A percentile compares a stretch with the other conserved stretches of the same genome.
Conservation (phyloP, 2,888 invertebrate species). For the Aromia moschata region DNA sequence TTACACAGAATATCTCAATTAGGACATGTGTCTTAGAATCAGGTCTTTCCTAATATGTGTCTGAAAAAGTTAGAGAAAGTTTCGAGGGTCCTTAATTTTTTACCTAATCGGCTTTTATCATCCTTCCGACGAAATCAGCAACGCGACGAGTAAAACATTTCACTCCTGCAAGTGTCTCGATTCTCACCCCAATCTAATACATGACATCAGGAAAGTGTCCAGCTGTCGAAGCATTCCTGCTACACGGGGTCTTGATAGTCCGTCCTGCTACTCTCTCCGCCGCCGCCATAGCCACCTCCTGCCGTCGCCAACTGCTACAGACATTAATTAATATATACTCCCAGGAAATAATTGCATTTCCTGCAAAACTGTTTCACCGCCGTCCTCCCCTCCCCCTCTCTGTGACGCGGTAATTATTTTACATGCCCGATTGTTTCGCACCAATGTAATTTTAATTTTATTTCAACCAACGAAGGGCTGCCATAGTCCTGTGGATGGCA, state of each 20-base stretch:
- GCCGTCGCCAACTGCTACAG: slow-evolving; percentile 62
- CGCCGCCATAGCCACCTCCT: slow-evolving; percentile 47
- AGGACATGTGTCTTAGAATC: no score
- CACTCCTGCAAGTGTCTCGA: slow-evolving; percentile 56
- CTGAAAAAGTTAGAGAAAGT: background rate
- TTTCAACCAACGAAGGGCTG: slow-evolving; percentile 41
- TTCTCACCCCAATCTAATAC: slow-evolving; percentile 63
- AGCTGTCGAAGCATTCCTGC: slow-evolving; percentile 55
- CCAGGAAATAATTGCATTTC: slow-evolving; percentile 59
- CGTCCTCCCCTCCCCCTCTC: slow-evolving; percentile 38
- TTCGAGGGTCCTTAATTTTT: slow-evolving; percentile 15
- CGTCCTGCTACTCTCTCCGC: slow-evolving; percentile 34
- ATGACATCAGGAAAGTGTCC: slow-evolving; percentile 62
- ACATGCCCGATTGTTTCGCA: slow-evolving; percentile 56
- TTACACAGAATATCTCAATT: no score
- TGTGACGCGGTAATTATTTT: slow-evolving; percentile 55
- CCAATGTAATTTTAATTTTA: slow-evolving; percentile 57
- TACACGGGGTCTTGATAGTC: slow-evolving; percentile 26
- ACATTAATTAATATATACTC: slow-evolving; percentile 64
- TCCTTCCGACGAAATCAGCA: slow-evolving; percentile 24
- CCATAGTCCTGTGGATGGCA: slow-evolving; percentile 36
- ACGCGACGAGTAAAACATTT: slow-evolving; percentile 47
- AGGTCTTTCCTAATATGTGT: background rate
- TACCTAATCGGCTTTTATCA: slow-evolving; percentile 19
- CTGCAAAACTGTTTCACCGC: slow-evolving; percentile 41